Base-by-base conservation (phyloP, 2,113 vertebrate genomes). In the Tragulus kanchil region DNA sequence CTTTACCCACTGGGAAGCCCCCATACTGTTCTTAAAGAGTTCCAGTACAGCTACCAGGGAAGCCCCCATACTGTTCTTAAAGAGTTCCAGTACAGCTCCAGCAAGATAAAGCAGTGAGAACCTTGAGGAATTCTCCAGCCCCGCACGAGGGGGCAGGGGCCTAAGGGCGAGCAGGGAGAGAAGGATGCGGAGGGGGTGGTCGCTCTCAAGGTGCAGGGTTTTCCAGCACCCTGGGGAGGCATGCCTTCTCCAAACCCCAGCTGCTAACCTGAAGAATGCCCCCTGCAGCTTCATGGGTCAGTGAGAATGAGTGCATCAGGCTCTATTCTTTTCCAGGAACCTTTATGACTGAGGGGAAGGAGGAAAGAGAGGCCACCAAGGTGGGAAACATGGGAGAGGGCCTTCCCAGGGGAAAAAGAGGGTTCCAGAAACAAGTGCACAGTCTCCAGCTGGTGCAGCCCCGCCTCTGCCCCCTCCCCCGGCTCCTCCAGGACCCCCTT, bases 131-230 rank as follows among this genome's bases (percentile, higher is more conserved):
- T 1, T 6, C 15, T 11, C 26, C 5, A 45, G 42, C 6, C 54
- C 61, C 21, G 48, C 3, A 9, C 21, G 3, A 31, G 14, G 0
- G 12, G 50, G 42, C 26, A 5, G 17, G 0, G 1, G 4, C 5
- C 14, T 83, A 28, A 85, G 87, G 36, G 65, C 4, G 10, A 61
- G 59, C 25, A 36, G 82, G 36, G 36, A 25, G 48, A 42, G 59
- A 14, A 36, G 45, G 54, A 56, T 0, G 6, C 0, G 1, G 50
- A 17, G 6, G 15, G 8, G 8, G 59, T 3, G 23, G 61, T 0
- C 36, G 48, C 50, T 52, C 6, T 16, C 0, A 0, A 17, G 61
- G 84, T 6, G 13, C 8, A 0, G 2, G 85, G 59, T 36, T 21
- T 56, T 17, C 90, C 77, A 19, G 1, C 31, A 5, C 28, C 8